Base-by-base conservation (phyloP, 2,113 vertebrate genomes). In the Rhynchopsitta pachyrhyncha region DNA sequence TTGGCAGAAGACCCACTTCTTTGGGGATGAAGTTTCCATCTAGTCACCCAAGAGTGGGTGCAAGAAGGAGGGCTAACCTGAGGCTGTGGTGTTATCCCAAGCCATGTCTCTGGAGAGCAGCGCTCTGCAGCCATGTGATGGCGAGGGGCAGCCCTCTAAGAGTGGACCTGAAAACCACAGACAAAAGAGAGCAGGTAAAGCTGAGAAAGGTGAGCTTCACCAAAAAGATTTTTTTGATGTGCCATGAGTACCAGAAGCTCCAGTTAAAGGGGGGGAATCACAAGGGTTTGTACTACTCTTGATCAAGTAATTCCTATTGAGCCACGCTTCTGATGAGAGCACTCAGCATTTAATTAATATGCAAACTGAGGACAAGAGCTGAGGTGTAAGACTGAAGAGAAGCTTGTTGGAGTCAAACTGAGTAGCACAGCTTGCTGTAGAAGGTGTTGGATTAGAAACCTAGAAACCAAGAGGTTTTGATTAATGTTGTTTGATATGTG, bases 231-330 rank as follows among this genome's bases (percentile, higher is more conserved):
- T 5, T 73, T 31, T 6, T 39, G 11, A 62, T 42, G 50, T 29
- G 35, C 50, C 50, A 23, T 2, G 3, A 41, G 37, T 35, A 22
- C n/a, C 31, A 57, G 57, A 20, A 86, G 53, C 52, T 74, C 15
- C 1, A 1, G 17, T 7, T 27, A 33, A 7, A 28, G 27, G 4
- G 3, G 16, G 17, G 3, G 18, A 25, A n/a, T 11, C 49, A 12
- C 19, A 1, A 11, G 15, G 28, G 29, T 16, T 74, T 80, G 52
- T 37, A 0, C 37, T 25, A 9, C 28, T 44, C 27, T 44, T 39
- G 0, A 3, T 7, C 11, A 2, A 8, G 47, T 2, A 62, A 18
- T 44, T 52, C 41, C 52, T 0, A 0, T 5, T 1, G n/a, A 85
- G 28, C 24, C 41, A 63, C 41, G 5, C 23, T 35, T 35, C 41